These are phyloP conservation scores for Diorhabda sublineata DNA, from an alignment of 1,140 invertebrate genomes.

Conservation along the genomic window DNA sequence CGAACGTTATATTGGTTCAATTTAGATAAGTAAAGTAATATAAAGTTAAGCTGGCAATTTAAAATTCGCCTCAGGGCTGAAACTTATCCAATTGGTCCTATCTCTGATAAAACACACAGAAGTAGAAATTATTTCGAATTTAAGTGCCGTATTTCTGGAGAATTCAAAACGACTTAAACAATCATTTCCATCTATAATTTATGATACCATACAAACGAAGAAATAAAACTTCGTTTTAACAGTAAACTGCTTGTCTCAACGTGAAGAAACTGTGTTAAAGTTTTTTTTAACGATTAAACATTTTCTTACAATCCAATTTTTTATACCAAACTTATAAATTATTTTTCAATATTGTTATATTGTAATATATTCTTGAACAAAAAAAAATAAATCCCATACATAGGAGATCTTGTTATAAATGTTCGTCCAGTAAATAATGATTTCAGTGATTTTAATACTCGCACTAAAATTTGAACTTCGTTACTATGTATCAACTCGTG, in stretches of 20 bases:
- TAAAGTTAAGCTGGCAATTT: slow-evolving; percentile 45
- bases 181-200: slow-evolving; percentile 21
- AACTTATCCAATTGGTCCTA: slow-evolving; percentile 45
- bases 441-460: too few species aligned
- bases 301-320: too few species aligned
- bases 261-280: too few species aligned
- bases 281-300: too few species aligned
- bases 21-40: slow-evolving; percentile 47
- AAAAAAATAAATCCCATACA: too few species aligned
- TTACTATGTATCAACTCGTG: too few species aligned
- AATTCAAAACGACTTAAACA: slow-evolving; percentile 30
- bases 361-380: too few species aligned
- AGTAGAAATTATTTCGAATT: slow-evolving; percentile 40
- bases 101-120: slow-evolving; percentile 44
- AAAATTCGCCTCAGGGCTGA: slow-evolving; percentile 42
- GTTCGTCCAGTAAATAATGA: too few species aligned
- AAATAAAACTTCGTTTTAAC: slow-evolving; percentile 11
- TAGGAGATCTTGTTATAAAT: too few species aligned
- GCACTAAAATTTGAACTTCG: too few species aligned
- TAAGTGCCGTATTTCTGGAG: slow-evolving; percentile 36
- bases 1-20: slow-evolving; percentile 43
- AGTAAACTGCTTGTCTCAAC: neutral
- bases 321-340: too few species aligned
- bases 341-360: too few species aligned
- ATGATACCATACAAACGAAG: slow-evolving; percentile 12